Conservation (phyloP, 2,797 vertebrate genomes). For the Astyanax mexicanus region DNA sequence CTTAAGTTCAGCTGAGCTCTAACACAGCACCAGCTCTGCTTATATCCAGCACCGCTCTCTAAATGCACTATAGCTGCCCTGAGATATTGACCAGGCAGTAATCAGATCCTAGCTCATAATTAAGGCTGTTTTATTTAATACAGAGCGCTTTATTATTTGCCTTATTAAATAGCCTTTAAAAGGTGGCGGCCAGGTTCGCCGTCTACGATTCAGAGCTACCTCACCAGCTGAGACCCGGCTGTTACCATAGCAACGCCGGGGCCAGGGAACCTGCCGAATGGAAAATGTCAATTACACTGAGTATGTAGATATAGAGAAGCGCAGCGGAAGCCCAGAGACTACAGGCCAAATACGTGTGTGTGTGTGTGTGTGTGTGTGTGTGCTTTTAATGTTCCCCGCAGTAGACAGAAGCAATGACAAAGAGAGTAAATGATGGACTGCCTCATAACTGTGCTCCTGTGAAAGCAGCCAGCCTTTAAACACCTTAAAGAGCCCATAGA, state of each 20-base stretch:
- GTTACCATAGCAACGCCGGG: constrained; percentile 87
- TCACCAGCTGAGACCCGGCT: constrained; percentile 73
- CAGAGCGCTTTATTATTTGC: constrained; percentile 55
- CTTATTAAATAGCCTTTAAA: constrained; percentile 61
- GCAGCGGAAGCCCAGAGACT: constrained; percentile 27
- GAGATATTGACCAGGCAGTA: constrained; percentile 21
- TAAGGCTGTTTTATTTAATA: constrained; percentile 46
- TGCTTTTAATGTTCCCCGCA: constrained; percentile 3
- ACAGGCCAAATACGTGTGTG: not conserved
- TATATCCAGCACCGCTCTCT: too few species aligned
- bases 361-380: not conserved
- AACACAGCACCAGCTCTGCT: not conserved
- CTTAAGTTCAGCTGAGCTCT: not conserved
- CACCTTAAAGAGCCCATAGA: not conserved
- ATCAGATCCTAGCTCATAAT: constrained; percentile 50
- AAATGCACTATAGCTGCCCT: constrained; percentile 2
- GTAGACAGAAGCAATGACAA: constrained; percentile 31
- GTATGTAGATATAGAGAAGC: constrained; percentile 69
- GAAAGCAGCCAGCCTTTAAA: constrained; percentile 29
- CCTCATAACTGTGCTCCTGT: constrained; percentile 42
- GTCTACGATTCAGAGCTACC: constrained; percentile 79
- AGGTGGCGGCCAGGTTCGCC: constrained; percentile 58
- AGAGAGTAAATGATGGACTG: constrained; percentile 40
- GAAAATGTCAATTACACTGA: constrained; percentile 86
- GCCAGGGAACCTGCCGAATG: constrained; percentile 82